Conservation (phyloP, 1,140 invertebrate species). For the Drosophila takahashii region DNA sequence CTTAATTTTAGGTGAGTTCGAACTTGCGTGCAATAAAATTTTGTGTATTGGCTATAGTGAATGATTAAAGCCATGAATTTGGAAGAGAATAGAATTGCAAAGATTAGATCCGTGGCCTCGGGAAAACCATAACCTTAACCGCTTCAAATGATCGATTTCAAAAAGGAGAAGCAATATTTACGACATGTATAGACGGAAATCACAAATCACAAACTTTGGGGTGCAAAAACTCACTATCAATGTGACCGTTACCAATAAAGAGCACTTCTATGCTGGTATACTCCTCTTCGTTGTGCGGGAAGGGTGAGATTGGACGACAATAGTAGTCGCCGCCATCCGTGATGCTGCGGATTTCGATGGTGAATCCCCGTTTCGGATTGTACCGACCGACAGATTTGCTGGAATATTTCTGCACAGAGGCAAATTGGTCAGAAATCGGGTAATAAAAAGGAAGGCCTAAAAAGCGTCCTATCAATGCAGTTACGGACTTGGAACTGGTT, state of each 20-base stretch:
- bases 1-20: background rate
- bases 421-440: conserved; percentile 13
- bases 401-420: conserved; percentile 64
- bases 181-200: conserved; percentile 79
- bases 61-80: conserved; percentile 22
- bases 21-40: background rate
- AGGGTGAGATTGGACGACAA: conserved; percentile 85
- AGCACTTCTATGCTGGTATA: conserved; percentile 67
- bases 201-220: conserved; percentile 84
- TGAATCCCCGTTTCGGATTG: conserved; percentile 87
- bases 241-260: conserved; percentile 82
- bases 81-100: conserved; percentile 8
- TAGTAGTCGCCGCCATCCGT: conserved; percentile 83
- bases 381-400: conserved; percentile 83
- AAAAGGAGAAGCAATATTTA: conserved; percentile 73
- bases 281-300: conserved; percentile 56
- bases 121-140: conserved; percentile 16
- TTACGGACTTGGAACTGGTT: background rate
- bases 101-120: conserved; percentile 8
- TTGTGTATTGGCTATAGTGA: background rate
- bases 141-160: conserved; percentile 31
- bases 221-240: conserved; percentile 85
- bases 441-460: background rate
- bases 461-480: conserved; percentile 1
- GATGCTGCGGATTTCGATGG: conserved; percentile 85